phyloP scores from a whole-genome alignment of 2,797 vertebrate genomes.

The Botia kubotai region DNA sequence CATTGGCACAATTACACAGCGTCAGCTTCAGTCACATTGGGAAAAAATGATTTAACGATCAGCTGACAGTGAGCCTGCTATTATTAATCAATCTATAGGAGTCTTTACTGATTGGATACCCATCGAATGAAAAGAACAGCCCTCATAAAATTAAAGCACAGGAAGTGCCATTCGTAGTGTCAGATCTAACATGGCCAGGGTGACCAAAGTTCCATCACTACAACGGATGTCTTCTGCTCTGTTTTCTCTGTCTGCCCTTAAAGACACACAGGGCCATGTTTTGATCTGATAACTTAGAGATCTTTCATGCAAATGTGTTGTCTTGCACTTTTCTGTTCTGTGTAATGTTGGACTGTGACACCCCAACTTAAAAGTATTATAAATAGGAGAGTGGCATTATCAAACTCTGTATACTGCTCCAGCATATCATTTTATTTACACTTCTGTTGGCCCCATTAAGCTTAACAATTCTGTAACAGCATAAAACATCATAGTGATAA shows the following conservation, averaged over 20 bases:
- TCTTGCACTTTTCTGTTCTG: neutral
- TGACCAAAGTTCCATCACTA: slow-evolving; percentile 1
- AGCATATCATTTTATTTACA: no score
- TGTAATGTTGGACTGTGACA: neutral
- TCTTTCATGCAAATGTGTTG: neutral
- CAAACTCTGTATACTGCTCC: no score
- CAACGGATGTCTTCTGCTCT: neutral
- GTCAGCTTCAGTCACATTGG: slow-evolving; percentile 24
- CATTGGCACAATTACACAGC: slow-evolving; percentile 26
- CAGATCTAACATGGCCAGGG: neutral
- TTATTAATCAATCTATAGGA: slow-evolving; percentile 49
- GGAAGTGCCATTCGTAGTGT: slow-evolving; percentile 17
- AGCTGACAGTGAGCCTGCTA: slow-evolving; percentile 23
- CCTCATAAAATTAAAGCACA: slow-evolving; percentile 35
- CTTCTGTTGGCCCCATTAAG: no score
- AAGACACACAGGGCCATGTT: slow-evolving; percentile 8
- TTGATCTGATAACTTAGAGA: slow-evolving; percentile 27
- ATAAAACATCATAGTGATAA: no score
- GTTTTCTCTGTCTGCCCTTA: slow-evolving; percentile 49
- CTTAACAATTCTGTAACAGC: no score
- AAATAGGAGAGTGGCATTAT: neutral
- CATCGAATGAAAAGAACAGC: slow-evolving; percentile 45
- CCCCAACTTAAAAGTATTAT: neutral
- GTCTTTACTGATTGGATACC: slow-evolving; percentile 37
- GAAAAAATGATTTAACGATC: slow-evolving; percentile 45